These are phyloP conservation scores for Chouioia cunea DNA, from an alignment of 2,888 invertebrate genomes.

Conservation along the genomic window DNA sequence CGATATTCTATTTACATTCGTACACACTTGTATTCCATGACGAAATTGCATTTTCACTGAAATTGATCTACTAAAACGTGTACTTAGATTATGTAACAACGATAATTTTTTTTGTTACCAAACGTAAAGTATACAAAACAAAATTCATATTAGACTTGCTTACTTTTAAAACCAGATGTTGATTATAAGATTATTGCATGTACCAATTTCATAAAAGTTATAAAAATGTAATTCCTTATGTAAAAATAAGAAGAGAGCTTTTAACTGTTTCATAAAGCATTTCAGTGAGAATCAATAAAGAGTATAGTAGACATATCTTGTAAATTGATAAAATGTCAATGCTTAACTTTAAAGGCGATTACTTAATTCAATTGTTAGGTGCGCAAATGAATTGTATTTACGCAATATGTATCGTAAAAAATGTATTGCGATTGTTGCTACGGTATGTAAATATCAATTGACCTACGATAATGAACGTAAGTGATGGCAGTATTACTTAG, in stretches of 20 bases:
- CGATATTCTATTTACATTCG: not conserved
- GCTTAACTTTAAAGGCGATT: slow-evolving; percentile 13
- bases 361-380: slow-evolving; percentile 33
- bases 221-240: not conserved
- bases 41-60: slow-evolving; percentile 13
- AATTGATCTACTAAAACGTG: not conserved
- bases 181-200: not conserved
- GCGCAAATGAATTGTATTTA: slow-evolving; percentile 34
- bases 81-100: not conserved
- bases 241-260: slow-evolving; percentile 15
- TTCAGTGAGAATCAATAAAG: slow-evolving; percentile 8
- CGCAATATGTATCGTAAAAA: not conserved
- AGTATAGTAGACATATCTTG: not conserved
- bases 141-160: no score
- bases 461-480: slow-evolving; percentile 25
- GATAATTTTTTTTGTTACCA: not conserved
- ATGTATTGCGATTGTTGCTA: slow-evolving; percentile 30
- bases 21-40: slow-evolving; percentile 8
- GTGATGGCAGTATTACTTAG: slow-evolving; percentile 48
- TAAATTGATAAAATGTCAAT: not conserved
- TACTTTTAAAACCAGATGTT: no score
- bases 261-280: slow-evolving; percentile 19
- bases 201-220: slow-evolving; percentile 10
- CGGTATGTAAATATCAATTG: slow-evolving; percentile 27
- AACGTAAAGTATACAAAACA: not conserved